These are phyloP conservation scores for Erebia ligea DNA, from an alignment of 2,888 invertebrate species.

Conservation along the genomic window DNA sequence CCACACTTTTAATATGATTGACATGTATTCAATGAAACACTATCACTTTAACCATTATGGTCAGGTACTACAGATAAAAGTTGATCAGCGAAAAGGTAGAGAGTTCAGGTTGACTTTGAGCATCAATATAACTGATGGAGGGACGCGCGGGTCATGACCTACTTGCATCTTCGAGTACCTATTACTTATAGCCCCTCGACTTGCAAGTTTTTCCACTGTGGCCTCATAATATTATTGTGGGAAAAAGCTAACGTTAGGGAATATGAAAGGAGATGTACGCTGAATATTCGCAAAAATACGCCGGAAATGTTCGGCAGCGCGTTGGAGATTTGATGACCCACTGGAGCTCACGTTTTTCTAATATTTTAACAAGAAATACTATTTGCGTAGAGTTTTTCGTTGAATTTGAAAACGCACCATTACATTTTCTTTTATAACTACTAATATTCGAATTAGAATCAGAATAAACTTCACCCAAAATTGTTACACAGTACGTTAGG, in stretches of 20 bases:
- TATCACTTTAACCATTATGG: background rate
- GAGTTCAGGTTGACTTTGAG: constrained; percentile 6
- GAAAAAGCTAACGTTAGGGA: constrained; percentile 13
- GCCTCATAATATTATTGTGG: constrained; percentile 15
- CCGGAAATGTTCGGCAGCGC: background rate
- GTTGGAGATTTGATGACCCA: background rate
- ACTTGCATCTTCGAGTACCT: constrained; percentile 22
- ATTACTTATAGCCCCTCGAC: constrained; percentile 12
- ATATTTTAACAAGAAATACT: background rate
- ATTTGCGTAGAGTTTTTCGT: too few relatives aligned
- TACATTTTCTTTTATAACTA: too few relatives aligned
- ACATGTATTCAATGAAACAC: too few relatives aligned
- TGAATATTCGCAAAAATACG: constrained; percentile 6
- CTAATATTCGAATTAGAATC: too few relatives aligned
- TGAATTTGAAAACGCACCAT: too few relatives aligned
- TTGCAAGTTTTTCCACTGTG: constrained; percentile 15
- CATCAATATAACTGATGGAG: constrained; percentile 18
- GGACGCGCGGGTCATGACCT: constrained; percentile 11
- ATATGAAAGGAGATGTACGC: constrained; percentile 4
- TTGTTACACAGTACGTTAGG: too few relatives aligned
- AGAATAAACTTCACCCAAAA: too few relatives aligned
- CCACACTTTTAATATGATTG: too few relatives aligned
- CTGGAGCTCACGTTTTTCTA: background rate
- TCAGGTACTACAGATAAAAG: background rate
- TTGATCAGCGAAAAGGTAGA: background rate